Evolutionary conservation across 1,140 invertebrate species (phyloP).

Genomic region (Asbolus verrucosus): DNA sequence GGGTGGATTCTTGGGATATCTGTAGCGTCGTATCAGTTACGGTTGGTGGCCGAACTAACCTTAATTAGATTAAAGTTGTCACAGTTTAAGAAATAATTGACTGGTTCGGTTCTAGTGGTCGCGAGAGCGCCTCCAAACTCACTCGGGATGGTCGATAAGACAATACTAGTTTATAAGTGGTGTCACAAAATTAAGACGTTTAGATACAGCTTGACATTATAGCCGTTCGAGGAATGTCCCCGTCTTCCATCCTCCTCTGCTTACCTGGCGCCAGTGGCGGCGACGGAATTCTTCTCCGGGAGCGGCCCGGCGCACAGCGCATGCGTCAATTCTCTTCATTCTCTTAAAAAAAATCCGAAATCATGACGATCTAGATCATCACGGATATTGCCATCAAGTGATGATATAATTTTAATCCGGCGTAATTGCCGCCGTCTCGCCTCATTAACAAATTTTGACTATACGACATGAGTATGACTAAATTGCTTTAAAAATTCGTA

Average conservation of each 20-base stretch:
- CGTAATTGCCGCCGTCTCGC: no score
- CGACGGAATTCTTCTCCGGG: no score
- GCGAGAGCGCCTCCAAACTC: slow-evolving; percentile 27
- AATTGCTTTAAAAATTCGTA: no score
- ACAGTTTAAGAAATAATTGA: slow-evolving; percentile 65
- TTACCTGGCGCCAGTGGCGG: no score
- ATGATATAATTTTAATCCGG: no score
- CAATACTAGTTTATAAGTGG: slow-evolving; percentile 57
- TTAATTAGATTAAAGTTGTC: slow-evolving; percentile 65
- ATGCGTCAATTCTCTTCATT: no score
- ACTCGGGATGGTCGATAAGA: slow-evolving; percentile 51
- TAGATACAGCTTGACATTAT: slow-evolving; percentile 38
- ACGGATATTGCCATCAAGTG: no score
- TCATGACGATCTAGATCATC: no score
- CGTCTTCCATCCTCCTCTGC: neutral
- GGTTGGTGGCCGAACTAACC: slow-evolving; percentile 60
- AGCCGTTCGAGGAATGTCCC: slow-evolving; percentile 22
- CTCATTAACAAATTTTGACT: no score
- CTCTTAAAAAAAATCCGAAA: no score
- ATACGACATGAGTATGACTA: no score
- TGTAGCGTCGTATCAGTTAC: slow-evolving; percentile 46
- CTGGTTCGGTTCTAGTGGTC: slow-evolving; percentile 51
- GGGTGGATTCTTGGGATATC: slow-evolving; percentile 45
- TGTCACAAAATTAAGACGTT: slow-evolving; percentile 57
- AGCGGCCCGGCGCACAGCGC: no score